These are phyloP conservation scores for Eupithecia exiguata DNA, from an alignment of 2,888 invertebrate genomes.

Conservation along the genomic window DNA sequence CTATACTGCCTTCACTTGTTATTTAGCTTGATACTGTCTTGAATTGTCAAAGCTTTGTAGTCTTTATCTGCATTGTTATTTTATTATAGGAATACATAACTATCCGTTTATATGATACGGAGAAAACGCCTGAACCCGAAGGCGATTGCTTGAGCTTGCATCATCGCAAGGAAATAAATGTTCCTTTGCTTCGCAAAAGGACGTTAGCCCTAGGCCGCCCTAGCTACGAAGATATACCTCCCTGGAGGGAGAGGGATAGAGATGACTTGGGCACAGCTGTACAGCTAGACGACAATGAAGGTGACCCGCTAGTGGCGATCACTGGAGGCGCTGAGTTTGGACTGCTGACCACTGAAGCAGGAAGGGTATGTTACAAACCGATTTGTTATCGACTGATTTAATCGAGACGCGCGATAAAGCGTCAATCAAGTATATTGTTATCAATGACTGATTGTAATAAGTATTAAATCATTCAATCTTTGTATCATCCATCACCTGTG, in stretches of 20 bases:
- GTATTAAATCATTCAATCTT: background rate
- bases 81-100: constrained; percentile 68
- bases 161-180: constrained; percentile 66
- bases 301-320: constrained; percentile 91
- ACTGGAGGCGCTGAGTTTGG: constrained; percentile 96
- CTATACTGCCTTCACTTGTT: background rate
- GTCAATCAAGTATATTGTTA: background rate
- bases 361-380: constrained; percentile 84
- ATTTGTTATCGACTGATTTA: background rate
- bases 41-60: background rate
- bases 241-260: constrained; percentile 62
- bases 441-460: too few species aligned
- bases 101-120: constrained; percentile 71
- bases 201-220: constrained; percentile 71
- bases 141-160: constrained; percentile 54
- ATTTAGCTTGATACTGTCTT: background rate
- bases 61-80: background rate
- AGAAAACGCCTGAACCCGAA: constrained; percentile 55
- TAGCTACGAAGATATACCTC: constrained; percentile 68
- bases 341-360: constrained; percentile 91
- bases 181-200: constrained; percentile 70
- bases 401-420: background rate
- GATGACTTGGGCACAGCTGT: constrained; percentile 81
- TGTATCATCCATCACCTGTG: background rate
- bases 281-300: constrained; percentile 85